Evolutionary conservation across 23 tunicate species (phyloP).

Genomic region (Corella eumyota): DNA sequence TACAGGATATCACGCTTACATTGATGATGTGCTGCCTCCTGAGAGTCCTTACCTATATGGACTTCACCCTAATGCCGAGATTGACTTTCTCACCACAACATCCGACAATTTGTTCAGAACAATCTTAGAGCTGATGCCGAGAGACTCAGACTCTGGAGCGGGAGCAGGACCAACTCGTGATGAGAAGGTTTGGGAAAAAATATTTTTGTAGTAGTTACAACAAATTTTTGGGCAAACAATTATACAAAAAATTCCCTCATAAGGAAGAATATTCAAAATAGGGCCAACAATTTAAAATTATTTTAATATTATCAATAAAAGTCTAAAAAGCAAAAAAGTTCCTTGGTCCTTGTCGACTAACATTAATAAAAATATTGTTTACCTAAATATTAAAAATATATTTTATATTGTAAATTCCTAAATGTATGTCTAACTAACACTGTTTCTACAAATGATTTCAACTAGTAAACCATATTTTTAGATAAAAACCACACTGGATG

Average conservation of each 20-base stretch:
- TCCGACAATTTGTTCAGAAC: slow-evolving; percentile 93
- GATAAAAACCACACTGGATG: slow-evolving; percentile 80
- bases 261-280: too few relatives aligned
- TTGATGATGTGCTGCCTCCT: slow-evolving; percentile 90
- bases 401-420: too few relatives aligned
- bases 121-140: slow-evolving; percentile 85
- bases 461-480: too few relatives aligned
- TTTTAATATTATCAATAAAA: too few relatives aligned
- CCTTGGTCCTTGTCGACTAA: too few relatives aligned
- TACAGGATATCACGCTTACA: slow-evolving; percentile 91
- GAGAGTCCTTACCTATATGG: slow-evolving; percentile 96
- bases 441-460: too few relatives aligned
- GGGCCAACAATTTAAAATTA: too few relatives aligned
- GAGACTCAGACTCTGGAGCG: slow-evolving; percentile 75
- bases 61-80: slow-evolving; percentile 95
- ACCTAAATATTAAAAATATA: too few relatives aligned
- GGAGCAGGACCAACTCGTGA: slow-evolving; percentile 88
- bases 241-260: not conserved
- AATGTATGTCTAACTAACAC: too few relatives aligned
- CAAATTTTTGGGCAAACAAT: slow-evolving; percentile 2
- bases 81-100: slow-evolving; percentile 88
- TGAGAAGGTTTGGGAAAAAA: slow-evolving; percentile 46
- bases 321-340: too few relatives aligned
- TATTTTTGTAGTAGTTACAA: not conserved
- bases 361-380: too few relatives aligned